phyloP scores from a whole-genome alignment of 2,113 vertebrate genomes.

The Nesogale talazaci region DNA sequence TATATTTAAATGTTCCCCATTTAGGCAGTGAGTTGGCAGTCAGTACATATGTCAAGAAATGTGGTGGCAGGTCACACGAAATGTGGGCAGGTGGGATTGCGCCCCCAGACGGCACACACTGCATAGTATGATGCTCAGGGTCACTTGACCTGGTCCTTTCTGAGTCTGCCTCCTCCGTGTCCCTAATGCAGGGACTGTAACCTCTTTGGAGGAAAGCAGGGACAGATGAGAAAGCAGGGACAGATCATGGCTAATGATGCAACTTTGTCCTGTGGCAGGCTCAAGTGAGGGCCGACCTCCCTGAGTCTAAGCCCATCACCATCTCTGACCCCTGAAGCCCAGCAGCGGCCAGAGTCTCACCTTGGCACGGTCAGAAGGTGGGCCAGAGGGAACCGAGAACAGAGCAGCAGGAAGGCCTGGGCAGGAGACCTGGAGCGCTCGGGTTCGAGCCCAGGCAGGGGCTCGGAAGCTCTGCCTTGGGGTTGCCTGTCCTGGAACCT shows the following conservation, averaged over 20 bases:
- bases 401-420: background rate
- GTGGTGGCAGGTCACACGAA: background rate
- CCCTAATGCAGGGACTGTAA: background rate
- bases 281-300: background rate
- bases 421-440: background rate
- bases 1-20: background rate
- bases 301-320: background rate
- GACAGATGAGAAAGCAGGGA: background rate
- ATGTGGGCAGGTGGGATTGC: background rate
- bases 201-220: background rate
- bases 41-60: background rate
- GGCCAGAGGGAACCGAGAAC: background rate
- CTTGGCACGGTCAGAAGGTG: background rate
- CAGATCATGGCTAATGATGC: background rate
- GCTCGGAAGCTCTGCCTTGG: background rate
- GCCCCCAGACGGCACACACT: background rate
- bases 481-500: background rate
- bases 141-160: too few relatives aligned
- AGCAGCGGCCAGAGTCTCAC: background rate
- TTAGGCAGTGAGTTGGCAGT: background rate
- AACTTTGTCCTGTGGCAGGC: rapidly evolving
- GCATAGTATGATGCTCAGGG: background rate
- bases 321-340: background rate
- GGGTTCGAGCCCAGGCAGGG: background rate
- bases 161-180: background rate